Base-by-base conservation (phyloP, 1,140 invertebrate species). In the Probaryconus sp. region DNA sequence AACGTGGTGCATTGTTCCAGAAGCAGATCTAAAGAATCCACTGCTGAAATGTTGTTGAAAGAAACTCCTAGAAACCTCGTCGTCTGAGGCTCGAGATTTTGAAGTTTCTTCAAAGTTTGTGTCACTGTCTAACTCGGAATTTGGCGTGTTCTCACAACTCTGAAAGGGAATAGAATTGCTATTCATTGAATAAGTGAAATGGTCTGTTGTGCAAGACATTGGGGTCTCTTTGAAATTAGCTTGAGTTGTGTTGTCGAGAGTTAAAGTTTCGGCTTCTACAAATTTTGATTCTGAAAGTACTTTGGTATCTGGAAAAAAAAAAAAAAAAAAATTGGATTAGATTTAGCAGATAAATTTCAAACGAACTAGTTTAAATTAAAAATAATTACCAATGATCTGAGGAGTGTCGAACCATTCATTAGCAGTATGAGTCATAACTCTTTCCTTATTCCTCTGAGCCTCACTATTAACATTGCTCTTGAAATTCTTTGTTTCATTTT, bases 201-300 rank as follows among this genome's bases (percentile, higher is more conserved):
- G 77, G 40, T 88, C 87, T 0, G 85, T 88, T 1, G 81, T 83
- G 14, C 83, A 87, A 0, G 87, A 88, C 85, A 87, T 88, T 1
- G 85, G 85, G 0, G 85, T 87, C 26, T 80, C 65, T 16, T 28
- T 20, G 5, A 28, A 18, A 0, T 2, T 35, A n/a, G 3, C 20
- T 3, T 30, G 48, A 3, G 48, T 14, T 4, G 3, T 14, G 31
- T 40, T 48, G n/a, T 38, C 43, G 7, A n/a, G n/a, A n/a, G n/a
- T n/a, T n/a, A n/a, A n/a, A n/a, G n/a, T n/a, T n/a, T n/a, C n/a
- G n/a, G n/a, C n/a, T n/a, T n/a, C n/a, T n/a, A n/a, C n/a, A n/a
- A n/a, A n/a, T n/a, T n/a, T n/a, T n/a, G n/a, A n/a, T n/a, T n/a
- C n/a, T 33, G 13, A 33, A 33, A 33, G 31, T 33, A 33, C 3